Evolutionary conservation across 2,888 invertebrate species (phyloP), one percentile per base, ranked within the genome.

Genomic region (Dicyrtoma fusca): DNA sequence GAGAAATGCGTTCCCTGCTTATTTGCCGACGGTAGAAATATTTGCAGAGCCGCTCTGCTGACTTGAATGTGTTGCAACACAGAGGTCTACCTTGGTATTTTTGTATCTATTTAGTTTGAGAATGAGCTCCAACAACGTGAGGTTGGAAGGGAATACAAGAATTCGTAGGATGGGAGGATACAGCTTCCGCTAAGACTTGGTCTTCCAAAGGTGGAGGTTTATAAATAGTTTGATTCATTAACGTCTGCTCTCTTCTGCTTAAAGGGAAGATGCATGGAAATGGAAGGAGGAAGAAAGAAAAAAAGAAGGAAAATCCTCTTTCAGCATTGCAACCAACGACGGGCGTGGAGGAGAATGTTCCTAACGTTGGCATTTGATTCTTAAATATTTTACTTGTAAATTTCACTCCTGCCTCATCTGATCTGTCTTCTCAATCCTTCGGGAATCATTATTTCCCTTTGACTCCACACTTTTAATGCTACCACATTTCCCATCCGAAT

Each of bases 201-300:
- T 14, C 13, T 61, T 34, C 19, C 34, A 64, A n/a, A 68, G 66
- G 66, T 68, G 55, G 17, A 68, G 55, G 66, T 68, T 68, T 68
- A 68, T 68, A 68, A 68, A 68, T 68, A 68, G 66, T 68, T 53
- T 42, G 42, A 68, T 68, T 68, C 66, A 68, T 68, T 68, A 68
- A 68, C 55, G 66, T 68, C 66, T 65, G 64, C 64, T 64, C 64
- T 64, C 4, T 8, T 34, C 14, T 21, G 65, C n/a, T 65, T 65
- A 65, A 44, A 61, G 51, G 49, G 49, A 64, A 65, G 44, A 42
- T 34, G 42, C 1, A 53, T 6, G 17, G 17, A 42, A 11, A 2
- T 34, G 42, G 34, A 25, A 25, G 23, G 26, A 64, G n/a, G 23
- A 55, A 5, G 55, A 13, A 23, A 59, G 59, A 42, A 59, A 26